Conservation (phyloP, 2,888 invertebrate species). For the Choreutis nemorana region DNA sequence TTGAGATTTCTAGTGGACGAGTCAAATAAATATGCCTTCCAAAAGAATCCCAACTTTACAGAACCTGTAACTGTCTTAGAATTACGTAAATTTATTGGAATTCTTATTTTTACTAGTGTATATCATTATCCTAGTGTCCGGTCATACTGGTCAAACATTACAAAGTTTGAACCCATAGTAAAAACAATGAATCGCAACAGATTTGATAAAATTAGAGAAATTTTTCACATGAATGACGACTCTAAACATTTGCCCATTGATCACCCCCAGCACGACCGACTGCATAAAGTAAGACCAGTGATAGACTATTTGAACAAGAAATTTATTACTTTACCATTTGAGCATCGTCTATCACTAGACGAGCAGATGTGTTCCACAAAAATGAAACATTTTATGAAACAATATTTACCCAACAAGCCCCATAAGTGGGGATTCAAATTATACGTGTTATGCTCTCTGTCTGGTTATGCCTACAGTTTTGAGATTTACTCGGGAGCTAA, state of each 20-base stretch:
- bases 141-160: conserved; percentile 17
- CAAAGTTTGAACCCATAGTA: conserved; percentile 15
- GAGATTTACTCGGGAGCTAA: conserved; percentile 16
- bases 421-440: conserved; percentile 21
- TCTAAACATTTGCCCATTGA: conserved; percentile 15
- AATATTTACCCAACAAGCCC: conserved; percentile 17
- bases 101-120: conserved; percentile 17
- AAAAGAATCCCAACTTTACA: conserved; percentile 20
- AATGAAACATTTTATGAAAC: conserved; percentile 13
- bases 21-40: conserved; percentile 17
- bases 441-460: conserved; percentile 15
- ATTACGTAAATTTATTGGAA: conserved; percentile 20
- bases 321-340: conserved; percentile 10
- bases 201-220: conserved; percentile 12
- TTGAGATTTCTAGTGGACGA: conserved; percentile 16
- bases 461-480: conserved; percentile 17
- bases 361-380: conserved; percentile 12
- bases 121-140: too few relatives aligned
- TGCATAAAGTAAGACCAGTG: conserved; percentile 20
- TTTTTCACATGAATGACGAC: conserved; percentile 6
- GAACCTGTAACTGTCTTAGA: conserved; percentile 18
- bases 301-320: conserved; percentile 13
- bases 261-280: conserved; percentile 16
- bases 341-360: conserved; percentile 7
- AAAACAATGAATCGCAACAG: conserved; percentile 12